Evolutionary conservation across 2,888 invertebrate species (phyloP).

Genomic region (Apantesis nais): DNA sequence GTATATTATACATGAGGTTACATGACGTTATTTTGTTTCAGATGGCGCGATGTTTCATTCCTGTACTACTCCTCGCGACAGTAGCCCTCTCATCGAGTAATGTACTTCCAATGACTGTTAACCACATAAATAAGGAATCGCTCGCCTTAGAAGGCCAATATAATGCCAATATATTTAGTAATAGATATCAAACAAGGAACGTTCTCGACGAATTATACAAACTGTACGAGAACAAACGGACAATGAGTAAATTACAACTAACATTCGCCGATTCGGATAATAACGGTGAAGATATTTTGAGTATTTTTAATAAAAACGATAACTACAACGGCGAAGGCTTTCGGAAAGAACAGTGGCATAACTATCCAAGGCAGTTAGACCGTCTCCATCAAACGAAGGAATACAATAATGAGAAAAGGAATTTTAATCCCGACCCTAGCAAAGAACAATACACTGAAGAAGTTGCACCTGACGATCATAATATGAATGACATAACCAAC

Average conservation of each 20-base stretch:
- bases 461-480: constrained; percentile 34
- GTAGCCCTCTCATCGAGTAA: constrained; percentile 75
- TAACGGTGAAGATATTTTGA: constrained; percentile 54
- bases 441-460: constrained; percentile 48
- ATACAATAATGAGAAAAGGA: constrained; percentile 54
- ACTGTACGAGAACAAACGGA: constrained; percentile 41
- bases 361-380: constrained; percentile 76
- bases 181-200: constrained; percentile 62
- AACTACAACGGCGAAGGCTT: constrained; percentile 70
- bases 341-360: constrained; percentile 76
- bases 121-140: constrained; percentile 58
- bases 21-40: constrained; percentile 62
- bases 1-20: constrained; percentile 1
- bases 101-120: constrained; percentile 67
- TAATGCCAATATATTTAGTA: constrained; percentile 73
- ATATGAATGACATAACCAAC: constrained; percentile 53
- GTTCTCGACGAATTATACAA: constrained; percentile 66
- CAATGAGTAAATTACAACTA: constrained; percentile 40
- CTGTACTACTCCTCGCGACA: constrained; percentile 68
- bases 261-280: constrained; percentile 52
- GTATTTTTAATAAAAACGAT: constrained; percentile 56
- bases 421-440: constrained; percentile 56
- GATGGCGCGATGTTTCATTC: constrained; percentile 71
- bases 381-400: constrained; percentile 65
- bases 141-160: constrained; percentile 59